Conservation (phyloP, 2,113 vertebrate species). For the Barnardius zonarius region DNA sequence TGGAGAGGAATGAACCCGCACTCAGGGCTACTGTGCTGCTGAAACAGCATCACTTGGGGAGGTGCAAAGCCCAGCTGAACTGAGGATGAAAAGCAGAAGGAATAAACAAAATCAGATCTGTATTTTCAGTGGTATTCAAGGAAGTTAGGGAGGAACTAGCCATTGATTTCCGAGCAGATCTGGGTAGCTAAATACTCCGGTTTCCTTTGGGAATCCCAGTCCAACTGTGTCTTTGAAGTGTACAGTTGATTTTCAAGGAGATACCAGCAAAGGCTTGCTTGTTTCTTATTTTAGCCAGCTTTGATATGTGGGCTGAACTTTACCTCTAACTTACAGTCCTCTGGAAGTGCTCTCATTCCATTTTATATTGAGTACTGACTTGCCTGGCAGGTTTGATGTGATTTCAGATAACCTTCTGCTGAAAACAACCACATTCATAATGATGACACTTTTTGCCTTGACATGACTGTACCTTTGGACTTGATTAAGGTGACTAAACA, state of each 20-base stretch:
- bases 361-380: neutral
- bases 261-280: neutral
- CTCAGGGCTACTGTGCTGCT: neutral
- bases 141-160: neutral
- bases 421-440: conserved; percentile 6
- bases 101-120: neutral
- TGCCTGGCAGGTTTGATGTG: neutral
- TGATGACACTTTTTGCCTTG: neutral
- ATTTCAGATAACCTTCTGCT: neutral
- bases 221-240: neutral
- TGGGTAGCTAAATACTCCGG: neutral
- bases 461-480: neutral
- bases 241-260: neutral
- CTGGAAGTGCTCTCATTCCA: neutral
- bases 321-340: neutral
- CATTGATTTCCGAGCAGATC: neutral
- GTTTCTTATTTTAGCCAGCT: neutral
- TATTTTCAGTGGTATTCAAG: neutral
- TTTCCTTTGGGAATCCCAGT: neutral
- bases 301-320: neutral
- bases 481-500: neutral
- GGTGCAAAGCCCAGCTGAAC: neutral
- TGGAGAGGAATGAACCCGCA: neutral
- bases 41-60: neutral
- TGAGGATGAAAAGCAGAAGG: neutral